Conservation (phyloP, 2,888 invertebrate genomes). For the Prenolepis imparis region DNA sequence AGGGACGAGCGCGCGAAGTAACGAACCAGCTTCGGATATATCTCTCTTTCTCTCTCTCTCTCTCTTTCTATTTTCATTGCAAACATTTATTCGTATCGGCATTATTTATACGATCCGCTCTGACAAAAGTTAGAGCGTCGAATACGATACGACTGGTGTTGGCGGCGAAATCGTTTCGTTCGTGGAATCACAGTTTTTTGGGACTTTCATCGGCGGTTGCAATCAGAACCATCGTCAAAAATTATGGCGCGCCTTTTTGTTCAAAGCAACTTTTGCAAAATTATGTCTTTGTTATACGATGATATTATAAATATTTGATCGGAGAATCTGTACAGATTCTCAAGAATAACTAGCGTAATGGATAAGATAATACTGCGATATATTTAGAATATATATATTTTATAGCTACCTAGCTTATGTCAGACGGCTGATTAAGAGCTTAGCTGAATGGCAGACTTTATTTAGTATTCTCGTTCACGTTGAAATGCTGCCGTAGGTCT, state of each 20-base stretch:
- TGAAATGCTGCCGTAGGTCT: slow-evolving; percentile 21
- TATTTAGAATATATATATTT: not conserved
- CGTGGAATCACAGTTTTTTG: not conserved
- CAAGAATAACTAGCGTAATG: slow-evolving; percentile 5
- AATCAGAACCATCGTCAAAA: not conserved
- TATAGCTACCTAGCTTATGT: not conserved
- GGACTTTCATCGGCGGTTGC: not conserved
- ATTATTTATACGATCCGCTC: slow-evolving; percentile 36
- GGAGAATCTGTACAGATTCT: not conserved
- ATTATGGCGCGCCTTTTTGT: not conserved
- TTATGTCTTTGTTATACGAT: too few species aligned
- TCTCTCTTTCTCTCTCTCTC: not conserved
- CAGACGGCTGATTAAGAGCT: not conserved
- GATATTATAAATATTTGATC: not conserved
- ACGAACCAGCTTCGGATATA: slow-evolving; percentile 18
- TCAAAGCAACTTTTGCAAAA: not conserved
- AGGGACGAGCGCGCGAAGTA: slow-evolving; percentile 1
- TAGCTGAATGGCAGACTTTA: slow-evolving; percentile 9
- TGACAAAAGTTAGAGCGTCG: slow-evolving; percentile 29
- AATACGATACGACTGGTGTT: not conserved
- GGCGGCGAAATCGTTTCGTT: slow-evolving; percentile 6
- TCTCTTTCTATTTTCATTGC: slow-evolving; percentile 43
- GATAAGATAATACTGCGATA: not conserved
- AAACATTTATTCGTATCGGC: slow-evolving; percentile 50
- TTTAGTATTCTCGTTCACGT: slow-evolving; percentile 22